A percentile compares a stretch with the other conserved stretches of the same genome.
Conservation (phyloP, 2,797 vertebrate species). For the Siniperca scherzeri region DNA sequence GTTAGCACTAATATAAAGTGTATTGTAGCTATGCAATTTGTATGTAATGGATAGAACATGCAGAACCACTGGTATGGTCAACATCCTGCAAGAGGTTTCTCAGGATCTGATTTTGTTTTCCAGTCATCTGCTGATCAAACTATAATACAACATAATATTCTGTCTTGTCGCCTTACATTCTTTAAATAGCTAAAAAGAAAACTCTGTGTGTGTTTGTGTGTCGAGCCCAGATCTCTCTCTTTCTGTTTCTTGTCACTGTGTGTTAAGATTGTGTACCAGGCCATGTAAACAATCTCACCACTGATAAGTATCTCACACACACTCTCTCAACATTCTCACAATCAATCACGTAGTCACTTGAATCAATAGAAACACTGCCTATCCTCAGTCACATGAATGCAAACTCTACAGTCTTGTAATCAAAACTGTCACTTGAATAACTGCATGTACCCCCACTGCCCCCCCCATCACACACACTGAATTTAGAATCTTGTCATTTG, state of each 20-base stretch:
- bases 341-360: neutral
- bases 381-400: conserved; percentile 21
- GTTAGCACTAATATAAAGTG: neutral
- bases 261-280: conserved; percentile 44
- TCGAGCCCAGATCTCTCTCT: neutral
- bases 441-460: conserved; percentile 6
- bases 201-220: conserved; percentile 20
- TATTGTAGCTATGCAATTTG: neutral
- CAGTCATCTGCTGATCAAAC: conserved; percentile 13
- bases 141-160: neutral
- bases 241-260: conserved; percentile 43
- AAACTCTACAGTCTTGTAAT: conserved; percentile 27
- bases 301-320: conserved; percentile 47
- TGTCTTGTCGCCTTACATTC: neutral
- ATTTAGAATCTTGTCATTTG: conserved; percentile 12
- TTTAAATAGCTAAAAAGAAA: neutral
- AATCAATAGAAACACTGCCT: conserved; percentile 4
- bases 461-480: neutral
- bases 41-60: neutral
- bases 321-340: neutral
- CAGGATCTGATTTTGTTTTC: neutral
- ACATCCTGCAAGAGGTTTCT: neutral
- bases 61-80: neutral
- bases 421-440: conserved; percentile 44
- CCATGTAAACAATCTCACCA: conserved; percentile 51